Base-by-base conservation (phyloP, 2,113 vertebrate genomes). In the Halichoerus grypus region DNA sequence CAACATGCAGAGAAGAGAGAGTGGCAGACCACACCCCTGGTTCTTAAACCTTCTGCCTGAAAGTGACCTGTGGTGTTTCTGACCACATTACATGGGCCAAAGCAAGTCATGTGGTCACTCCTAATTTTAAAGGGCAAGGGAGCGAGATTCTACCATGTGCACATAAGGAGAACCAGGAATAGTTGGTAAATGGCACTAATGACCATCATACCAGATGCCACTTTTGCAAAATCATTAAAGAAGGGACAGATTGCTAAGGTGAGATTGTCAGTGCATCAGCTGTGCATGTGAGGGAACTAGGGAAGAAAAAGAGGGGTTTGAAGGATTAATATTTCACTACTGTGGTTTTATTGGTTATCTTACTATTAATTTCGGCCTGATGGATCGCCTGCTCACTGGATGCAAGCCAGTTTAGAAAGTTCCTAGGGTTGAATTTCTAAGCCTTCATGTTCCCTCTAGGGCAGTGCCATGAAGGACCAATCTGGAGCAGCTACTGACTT, bases 371-470 rank as follows among this genome's bases (percentile, higher is more conserved):
- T 59, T 97, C 33, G 46, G 42, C 57, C 57, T 85, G 9, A 33
- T 79, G 1, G 5, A 5, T n/a, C 51, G 36, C 24, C 55, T 57
- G 15, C 46, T 49, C 33, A 33, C 46, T 49, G 42, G 87, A n/a
- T 19, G 31, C 24, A 63, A 76, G 39, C 18, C 36, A 69, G 74
- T 59, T 76, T 80, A 61, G 53, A 39, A 88, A 80, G 39, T 42
- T 97, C 42, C 31, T 63, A 39, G 36, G 51, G 16, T 57, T 93
- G 92, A 53, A 81, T 88, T 95, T 94, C n/a, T 81, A 76, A 95
- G 3, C 13, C 55, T 94, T n/a, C 24, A 36, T 22, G 61, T 24
- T 92, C n/a, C n/a, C 8, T 81, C 22, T n/a, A 33, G 59, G 22
- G 63, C n/a, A 51, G 3, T 88, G 59, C 18, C 63, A 11, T 39